Conservation (phyloP, 2,888 invertebrate species). For the Tineola bisselliella region DNA sequence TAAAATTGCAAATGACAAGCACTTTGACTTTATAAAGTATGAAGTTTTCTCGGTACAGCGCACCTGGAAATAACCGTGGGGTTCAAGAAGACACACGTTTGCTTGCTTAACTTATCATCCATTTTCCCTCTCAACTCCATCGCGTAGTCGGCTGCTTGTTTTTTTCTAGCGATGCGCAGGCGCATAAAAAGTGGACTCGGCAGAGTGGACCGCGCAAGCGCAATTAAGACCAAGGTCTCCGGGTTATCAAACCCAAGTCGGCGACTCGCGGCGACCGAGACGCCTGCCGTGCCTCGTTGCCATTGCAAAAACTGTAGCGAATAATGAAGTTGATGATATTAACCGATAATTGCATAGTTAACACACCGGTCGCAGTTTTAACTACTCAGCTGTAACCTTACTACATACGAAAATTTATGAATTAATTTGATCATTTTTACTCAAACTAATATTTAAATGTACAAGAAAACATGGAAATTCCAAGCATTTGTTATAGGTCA, state of each 20-base stretch:
- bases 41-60: background rate
- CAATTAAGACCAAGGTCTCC: constrained; percentile 69
- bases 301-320: constrained; percentile 60
- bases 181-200: constrained; percentile 64
- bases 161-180: constrained; percentile 65
- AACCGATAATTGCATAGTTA: constrained; percentile 60
- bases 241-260: constrained; percentile 66
- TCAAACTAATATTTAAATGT: background rate
- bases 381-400: constrained; percentile 20
- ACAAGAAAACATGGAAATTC: constrained; percentile 11
- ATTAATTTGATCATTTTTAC: too few relatives aligned
- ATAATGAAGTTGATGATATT: constrained; percentile 64
- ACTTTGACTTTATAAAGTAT: background rate
- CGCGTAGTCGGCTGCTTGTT: constrained; percentile 34
- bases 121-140: constrained; percentile 10
- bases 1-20: background rate
- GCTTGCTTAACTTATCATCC: background rate
- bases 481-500: constrained; percentile 35
- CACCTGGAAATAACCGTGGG: background rate
- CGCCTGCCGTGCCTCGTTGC: constrained; percentile 50
- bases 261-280: constrained; percentile 47
- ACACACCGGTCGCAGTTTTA: constrained; percentile 44
- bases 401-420: background rate
- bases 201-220: constrained; percentile 62
- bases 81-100: background rate